Evolutionary conservation across 1,140 invertebrate species (phyloP).

Genomic region (Neoseiulus cucumeris): DNA sequence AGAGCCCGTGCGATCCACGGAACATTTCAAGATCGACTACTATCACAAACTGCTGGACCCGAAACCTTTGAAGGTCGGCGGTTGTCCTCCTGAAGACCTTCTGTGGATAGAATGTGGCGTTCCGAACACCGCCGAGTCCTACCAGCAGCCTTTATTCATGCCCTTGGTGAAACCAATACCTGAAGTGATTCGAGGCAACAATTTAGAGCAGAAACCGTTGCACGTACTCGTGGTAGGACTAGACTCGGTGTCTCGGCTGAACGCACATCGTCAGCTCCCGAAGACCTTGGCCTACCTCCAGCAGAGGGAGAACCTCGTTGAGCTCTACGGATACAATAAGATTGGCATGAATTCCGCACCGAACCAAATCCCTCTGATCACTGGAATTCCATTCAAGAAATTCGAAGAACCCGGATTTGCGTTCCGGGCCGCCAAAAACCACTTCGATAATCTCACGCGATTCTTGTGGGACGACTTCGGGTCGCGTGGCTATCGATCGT

Average conservation of each 20-base stretch:
- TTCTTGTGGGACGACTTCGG: background rate
- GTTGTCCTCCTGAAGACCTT: no score
- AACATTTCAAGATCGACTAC: no score
- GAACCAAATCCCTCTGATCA: conserved; percentile 28
- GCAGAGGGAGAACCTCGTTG: conserved; percentile 24
- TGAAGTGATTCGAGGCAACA: no score
- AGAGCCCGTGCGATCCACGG: no score
- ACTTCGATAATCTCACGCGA: background rate
- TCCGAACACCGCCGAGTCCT: no score
- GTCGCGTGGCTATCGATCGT: background rate
- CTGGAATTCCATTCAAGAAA: conserved; percentile 18
- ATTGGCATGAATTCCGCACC: conserved; percentile 31
- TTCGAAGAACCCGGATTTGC: background rate
- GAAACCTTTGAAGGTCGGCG: no score
- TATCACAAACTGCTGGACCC: no score
- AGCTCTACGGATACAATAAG: conserved; percentile 28
- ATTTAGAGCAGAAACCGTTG: background rate
- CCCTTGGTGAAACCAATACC: no score
- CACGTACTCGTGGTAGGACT: conserved; percentile 33
- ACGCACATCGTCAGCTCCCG: conserved; percentile 36
- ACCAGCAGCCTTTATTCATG: no score
- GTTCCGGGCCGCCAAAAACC: no score
- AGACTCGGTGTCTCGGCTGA: conserved; percentile 37
- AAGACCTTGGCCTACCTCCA: conserved; percentile 29
- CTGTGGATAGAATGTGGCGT: no score